Base-by-base conservation (phyloP, 2,797 vertebrate species). In the Karalla daura region DNA sequence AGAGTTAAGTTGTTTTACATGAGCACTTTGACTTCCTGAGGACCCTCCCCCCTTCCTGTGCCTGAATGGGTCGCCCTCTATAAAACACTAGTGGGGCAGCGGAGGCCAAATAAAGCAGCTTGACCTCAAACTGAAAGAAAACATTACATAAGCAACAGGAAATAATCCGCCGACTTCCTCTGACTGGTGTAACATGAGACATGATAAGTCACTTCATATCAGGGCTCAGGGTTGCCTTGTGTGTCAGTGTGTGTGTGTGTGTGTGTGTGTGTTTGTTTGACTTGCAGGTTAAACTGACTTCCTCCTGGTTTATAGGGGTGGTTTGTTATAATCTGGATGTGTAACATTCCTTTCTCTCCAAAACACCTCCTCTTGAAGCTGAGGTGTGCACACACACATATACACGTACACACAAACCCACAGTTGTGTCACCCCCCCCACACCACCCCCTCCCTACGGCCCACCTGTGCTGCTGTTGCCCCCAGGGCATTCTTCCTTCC, bases 251-350 rank as follows among this genome's bases (percentile, higher is more conserved):
- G 46, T 33, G 21, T n/a, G 18, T 23, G 49, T 24, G 55, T 45
- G 58, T 58, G 62, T 59, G 47, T 74, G 37, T 66, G 44, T 56
- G 63, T 50, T 49, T 70, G 49, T 61, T 39, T 59, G 58, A 67
- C 63, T 75, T 6, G 4, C 47, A 67, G 64, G 79, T 72, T 83
- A 78, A 81, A 75, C 66, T 65, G 59, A 76, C 80, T 85, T 62
- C 78, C 76, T 80, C 24, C 47, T 36, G 47, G 63, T 87, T 86
- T 85, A 86, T 76, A 85, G 74, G 78, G 87, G 84, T 90, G 84
- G 84, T 89, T 80, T 85, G 77, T 88, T 84, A 78, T 87, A 86
- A 85, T 88, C 70, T 81, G 74, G 74, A 86, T 85, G 79, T 81
- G 86, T 80, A 82, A 80, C 87, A 90, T 89, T 90, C 90, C 78